Base-by-base conservation (phyloP, 2,113 vertebrate genomes). In the Chloroceryle aenea region DNA sequence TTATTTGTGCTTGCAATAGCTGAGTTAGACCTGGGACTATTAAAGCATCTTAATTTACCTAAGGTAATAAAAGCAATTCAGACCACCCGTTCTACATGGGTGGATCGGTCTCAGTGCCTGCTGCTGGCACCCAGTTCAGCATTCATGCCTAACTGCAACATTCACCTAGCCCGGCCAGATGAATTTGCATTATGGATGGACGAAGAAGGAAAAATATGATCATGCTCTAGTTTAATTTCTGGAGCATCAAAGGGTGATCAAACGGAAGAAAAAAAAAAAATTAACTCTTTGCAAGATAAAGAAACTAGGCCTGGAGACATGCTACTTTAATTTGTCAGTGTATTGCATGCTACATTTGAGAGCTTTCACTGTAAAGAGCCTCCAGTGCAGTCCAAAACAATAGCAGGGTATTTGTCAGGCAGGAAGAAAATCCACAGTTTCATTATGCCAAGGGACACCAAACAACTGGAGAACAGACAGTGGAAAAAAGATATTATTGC, bases 401-500 rank as follows among this genome's bases (percentile, higher is more conserved):
- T 74, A 88, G 80, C 23, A 88, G 82, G 26, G 55, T 71, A 36
- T 85, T 86, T 81, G 23, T 86, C 64, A 86, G 43, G 55, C 72
- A 94, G 23, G n/a, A 90, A 75, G 43, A 62, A 96, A 91, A 92
- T 78, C 32, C 47, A 55, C 67, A 80, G 42, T 85, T 93, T 74
- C 72, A 47, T 86, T 90, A 55, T 47, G 34, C 47, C 5, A 8
- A 90, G 43, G n/a, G 68, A 88, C 85, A 87, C 42, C 38, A 78
- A 92, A 92, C 91, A 94, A 78, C 43, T 87, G 84, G 45, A 82
- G 64, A 90, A 75, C 32, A 94, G 34, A 71, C 63, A 87, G 81
- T 45, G 68, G 67, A 73, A 95, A 82, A 85, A 90, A 63, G 6
- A 47, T 13, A 48, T 74, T 73, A 55, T 34, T 87, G 29, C 26